These are phyloP conservation scores for Schizotus pectinicornis DNA, from an alignment of 2,888 invertebrate genomes.

Conservation along the genomic window DNA sequence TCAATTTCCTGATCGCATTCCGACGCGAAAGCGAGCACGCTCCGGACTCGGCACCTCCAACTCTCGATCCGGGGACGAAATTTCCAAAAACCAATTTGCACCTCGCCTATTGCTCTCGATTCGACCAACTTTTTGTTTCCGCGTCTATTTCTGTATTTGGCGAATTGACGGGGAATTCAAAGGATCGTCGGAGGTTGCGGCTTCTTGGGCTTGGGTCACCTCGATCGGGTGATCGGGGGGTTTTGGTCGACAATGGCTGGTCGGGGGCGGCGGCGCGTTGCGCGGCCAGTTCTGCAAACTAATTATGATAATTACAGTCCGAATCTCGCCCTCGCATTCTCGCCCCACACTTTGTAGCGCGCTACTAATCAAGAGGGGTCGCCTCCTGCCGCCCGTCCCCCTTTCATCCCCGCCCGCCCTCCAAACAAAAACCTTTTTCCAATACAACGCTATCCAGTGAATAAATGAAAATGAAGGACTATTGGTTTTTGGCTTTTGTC, in stretches of 20 bases:
- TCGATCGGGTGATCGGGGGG: conserved; percentile 11
- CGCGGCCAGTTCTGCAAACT: conserved; percentile 46
- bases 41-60: too few relatives aligned
- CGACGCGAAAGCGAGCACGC: conserved; percentile 2
- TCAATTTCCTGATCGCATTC: conserved; percentile 28
- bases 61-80: too few relatives aligned
- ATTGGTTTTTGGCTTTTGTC: conserved; percentile 61
- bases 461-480: conserved; percentile 61
- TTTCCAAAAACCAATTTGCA: too few relatives aligned
- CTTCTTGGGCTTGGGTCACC: neutral
- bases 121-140: too few relatives aligned
- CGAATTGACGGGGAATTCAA: neutral
- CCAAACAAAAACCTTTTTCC: conserved; percentile 59
- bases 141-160: too few relatives aligned
- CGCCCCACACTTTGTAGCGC: conserved; percentile 43
- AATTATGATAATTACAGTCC: conserved; percentile 56
- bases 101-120: too few relatives aligned
- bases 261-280: conserved; percentile 26
- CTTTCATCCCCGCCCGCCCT: conserved; percentile 47
- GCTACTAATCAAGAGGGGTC: conserved; percentile 50
- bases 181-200: neutral
- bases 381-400: conserved; percentile 37
- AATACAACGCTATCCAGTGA: conserved; percentile 59
- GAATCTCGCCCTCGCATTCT: conserved; percentile 38
- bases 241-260: too few relatives aligned